Base-by-base conservation (phyloP, 2,113 vertebrate species). In the Guaruba guarouba region DNA sequence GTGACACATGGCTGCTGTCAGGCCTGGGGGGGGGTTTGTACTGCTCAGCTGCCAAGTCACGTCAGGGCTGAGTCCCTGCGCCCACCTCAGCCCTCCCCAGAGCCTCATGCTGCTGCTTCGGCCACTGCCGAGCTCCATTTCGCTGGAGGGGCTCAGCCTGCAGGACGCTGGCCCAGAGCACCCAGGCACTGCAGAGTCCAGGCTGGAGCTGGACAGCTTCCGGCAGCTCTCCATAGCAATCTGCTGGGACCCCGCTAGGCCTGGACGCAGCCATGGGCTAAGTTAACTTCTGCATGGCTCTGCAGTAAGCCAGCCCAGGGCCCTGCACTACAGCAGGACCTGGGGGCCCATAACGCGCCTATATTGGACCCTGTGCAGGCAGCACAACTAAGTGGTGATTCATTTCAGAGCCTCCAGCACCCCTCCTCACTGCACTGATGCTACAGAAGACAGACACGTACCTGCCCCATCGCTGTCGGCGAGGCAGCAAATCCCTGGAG, bases 281-380 rank as follows among this genome's bases (percentile, higher is more conserved):
- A 6, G 24, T 52, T 35, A 85, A 85, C 44, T 31, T 69, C 63
- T 46, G 55, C 37, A 5, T 0, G 1, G 69, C 43, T 77, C 20
- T 49, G 59, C 64, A 17, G 44, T 3, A 7, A 59, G 5, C 44
- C 24, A 27, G 64, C n/a, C 44, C 64, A 48, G 59, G 39, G 41
- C 44, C 24, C 51, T 28, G 3, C 9, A 2, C n/a, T 35, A 5
- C 17, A 27, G 39, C 0, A 54, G 52, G n/a, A 24, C 14, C 10
- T 14, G 44, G 29, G 9, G 9, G 37, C 52, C 74, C 68, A 22
- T 61, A 63, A 39, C 10, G 3, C 15, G 22, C 48, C 23, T 6
- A 6, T 1, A 0, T 55, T 2, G 44, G 27, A 19, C 41, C 62
- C 62, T 7, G 1, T 8, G 20, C 35, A 51, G 39, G 41, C 41